Conservation (phyloP, 2,113 vertebrate species). For the Machaerirhynchus nigripectus region DNA sequence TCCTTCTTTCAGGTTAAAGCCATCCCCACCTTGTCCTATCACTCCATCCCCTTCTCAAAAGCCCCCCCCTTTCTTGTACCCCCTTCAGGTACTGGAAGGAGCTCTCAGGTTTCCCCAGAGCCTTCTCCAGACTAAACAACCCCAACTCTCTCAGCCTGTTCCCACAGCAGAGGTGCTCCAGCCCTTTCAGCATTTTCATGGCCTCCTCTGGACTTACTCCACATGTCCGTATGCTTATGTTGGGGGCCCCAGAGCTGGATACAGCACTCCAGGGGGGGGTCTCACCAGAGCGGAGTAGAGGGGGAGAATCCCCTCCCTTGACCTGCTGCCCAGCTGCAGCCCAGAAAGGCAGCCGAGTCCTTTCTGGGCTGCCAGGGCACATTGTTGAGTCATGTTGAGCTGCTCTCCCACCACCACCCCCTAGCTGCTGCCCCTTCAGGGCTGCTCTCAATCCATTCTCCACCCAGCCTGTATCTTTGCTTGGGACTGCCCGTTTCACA, state of each 20-base stretch:
- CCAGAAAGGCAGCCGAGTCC: not conserved
- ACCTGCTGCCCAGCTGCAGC: not conserved
- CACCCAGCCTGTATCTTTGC: not conserved
- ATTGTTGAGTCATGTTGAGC: not conserved
- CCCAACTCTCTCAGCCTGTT: not conserved
- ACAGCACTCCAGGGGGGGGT: not conserved
- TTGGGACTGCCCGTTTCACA: not conserved
- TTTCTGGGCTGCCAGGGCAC: not conserved
- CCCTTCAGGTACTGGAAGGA: not conserved
- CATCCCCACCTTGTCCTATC: not conserved
- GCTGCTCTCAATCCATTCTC: not conserved
- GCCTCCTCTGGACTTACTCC: not conserved
- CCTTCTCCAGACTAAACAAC: not conserved
- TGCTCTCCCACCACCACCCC: not conserved
- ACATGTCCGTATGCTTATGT: rapidly evolving
- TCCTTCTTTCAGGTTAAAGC: not conserved
- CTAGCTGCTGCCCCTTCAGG: not conserved
- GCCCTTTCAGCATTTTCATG: not conserved
- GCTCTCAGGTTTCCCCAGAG: not conserved
- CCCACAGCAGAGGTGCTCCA: not conserved
- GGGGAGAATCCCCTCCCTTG: not conserved
- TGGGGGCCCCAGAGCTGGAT: not conserved
- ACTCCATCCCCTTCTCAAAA: not conserved
- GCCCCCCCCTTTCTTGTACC: not conserved
- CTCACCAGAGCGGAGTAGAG: not conserved